phyloP scores from a whole-genome alignment of 2,888 invertebrate genomes.

The Cyclophora albipunctata region DNA sequence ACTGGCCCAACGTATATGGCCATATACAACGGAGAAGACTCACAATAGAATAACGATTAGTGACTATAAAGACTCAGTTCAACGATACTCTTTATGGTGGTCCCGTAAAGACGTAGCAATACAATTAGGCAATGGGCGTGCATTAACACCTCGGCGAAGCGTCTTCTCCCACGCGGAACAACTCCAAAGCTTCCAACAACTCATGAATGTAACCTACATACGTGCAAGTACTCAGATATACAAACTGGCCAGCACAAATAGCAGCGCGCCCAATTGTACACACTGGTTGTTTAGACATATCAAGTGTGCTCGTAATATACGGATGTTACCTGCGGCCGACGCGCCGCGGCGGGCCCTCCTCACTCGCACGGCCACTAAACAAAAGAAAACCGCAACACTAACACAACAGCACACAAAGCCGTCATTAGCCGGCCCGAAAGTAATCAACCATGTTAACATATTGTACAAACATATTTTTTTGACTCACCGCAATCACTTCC shows the following conservation, averaged over 20 bases:
- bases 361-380: constrained; percentile 40
- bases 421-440: constrained; percentile 37
- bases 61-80: constrained; percentile 50
- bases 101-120: constrained; percentile 50
- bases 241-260: constrained; percentile 28
- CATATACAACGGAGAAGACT: constrained; percentile 34
- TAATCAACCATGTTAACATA: constrained; percentile 42
- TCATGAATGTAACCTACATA: constrained; percentile 54
- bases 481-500: constrained; percentile 55
- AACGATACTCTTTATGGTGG: constrained; percentile 55
- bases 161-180: constrained; percentile 56
- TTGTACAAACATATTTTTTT: constrained; percentile 40
- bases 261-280: constrained; percentile 39
- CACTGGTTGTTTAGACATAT: constrained; percentile 37
- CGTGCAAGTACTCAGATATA: constrained; percentile 20
- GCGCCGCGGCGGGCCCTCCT: constrained; percentile 32
- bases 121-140: constrained; percentile 70
- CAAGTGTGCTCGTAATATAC: constrained; percentile 26
- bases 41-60: constrained; percentile 59
- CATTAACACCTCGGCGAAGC: constrained; percentile 66
- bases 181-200: constrained; percentile 33
- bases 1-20: constrained; percentile 29
- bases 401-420: constrained; percentile 32
- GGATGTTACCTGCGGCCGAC: constrained; percentile 35
- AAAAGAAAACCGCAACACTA: constrained; percentile 43